Evolutionary conservation across 2,797 vertebrate species (phyloP).

Genomic region (Stomatorhinus walkeri): DNA sequence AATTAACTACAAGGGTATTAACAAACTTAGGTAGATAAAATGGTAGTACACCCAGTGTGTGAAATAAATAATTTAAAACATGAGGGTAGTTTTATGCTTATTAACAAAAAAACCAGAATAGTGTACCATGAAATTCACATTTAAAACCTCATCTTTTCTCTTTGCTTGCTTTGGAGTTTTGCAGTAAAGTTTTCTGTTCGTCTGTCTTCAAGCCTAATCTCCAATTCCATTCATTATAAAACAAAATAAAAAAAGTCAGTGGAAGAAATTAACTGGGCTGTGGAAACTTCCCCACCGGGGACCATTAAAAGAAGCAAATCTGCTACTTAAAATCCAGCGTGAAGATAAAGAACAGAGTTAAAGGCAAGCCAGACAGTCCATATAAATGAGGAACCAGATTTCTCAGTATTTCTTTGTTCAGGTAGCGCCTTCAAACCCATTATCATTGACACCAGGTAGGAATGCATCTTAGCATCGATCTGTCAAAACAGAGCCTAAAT

Average conservation of each 20-base stretch:
- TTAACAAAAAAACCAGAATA: neutral
- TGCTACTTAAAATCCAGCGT: neutral
- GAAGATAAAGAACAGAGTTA: neutral
- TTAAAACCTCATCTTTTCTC: neutral
- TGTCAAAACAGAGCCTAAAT: neutral
- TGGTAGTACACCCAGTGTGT: neutral
- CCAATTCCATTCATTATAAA: conserved; percentile 17
- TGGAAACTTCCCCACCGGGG: neutral
- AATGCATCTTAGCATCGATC: neutral
- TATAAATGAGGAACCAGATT: neutral
- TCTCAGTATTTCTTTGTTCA: neutral
- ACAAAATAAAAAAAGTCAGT: neutral
- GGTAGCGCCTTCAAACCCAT: neutral
- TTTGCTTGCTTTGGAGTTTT: neutral
- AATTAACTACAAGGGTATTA: neutral
- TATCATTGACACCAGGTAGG: neutral
- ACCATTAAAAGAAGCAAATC: conserved; percentile 19
- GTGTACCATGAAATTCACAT: neutral
- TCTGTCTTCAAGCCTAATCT: neutral
- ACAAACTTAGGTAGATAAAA: neutral
- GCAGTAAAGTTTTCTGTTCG: neutral
- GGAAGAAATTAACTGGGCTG: neutral
- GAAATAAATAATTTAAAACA: neutral
- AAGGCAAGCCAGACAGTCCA: neutral
- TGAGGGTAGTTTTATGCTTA: neutral